Conservation (phyloP, 1,140 invertebrate species). For the Spodoptera frugiperda region DNA sequence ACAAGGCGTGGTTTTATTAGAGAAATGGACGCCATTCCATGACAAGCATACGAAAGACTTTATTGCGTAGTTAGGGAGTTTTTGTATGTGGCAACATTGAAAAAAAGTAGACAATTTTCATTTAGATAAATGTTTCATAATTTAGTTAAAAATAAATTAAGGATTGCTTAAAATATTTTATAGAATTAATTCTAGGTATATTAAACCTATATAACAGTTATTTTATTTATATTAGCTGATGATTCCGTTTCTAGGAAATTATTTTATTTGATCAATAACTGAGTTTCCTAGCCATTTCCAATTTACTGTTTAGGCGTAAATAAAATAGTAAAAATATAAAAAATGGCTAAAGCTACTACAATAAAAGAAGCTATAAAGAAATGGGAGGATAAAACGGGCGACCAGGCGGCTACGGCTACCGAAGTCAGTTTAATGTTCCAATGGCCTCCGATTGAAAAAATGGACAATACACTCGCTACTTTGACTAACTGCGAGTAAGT, state of each 20-base stretch:
- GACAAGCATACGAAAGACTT: constrained; percentile 3
- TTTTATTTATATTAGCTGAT: not conserved
- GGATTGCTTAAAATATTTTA: too few relatives aligned
- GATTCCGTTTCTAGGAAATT: not conserved
- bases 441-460: constrained; percentile 93
- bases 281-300: not conserved
- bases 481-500: constrained; percentile 90
- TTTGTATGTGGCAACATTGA: constrained; percentile 6
- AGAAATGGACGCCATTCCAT: constrained; percentile 52
- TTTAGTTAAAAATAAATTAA: not conserved
- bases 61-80: not conserved
- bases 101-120: not conserved
- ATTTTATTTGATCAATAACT: constrained; percentile 30
- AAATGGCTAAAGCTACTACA: constrained; percentile 88
- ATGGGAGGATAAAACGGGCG: constrained; percentile 93
- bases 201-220: too few relatives aligned
- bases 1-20: constrained; percentile 45
- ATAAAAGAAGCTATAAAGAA: constrained; percentile 93
- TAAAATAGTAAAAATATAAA: not conserved
- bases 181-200: too few relatives aligned
- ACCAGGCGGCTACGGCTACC: constrained; percentile 88
- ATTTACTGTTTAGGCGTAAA: not conserved
- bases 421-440: constrained; percentile 93
- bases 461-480: constrained; percentile 90
- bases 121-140: not conserved